phyloP scores from a whole-genome alignment of 2,888 invertebrate species.

The Hypselothyrea guttata region DNA sequence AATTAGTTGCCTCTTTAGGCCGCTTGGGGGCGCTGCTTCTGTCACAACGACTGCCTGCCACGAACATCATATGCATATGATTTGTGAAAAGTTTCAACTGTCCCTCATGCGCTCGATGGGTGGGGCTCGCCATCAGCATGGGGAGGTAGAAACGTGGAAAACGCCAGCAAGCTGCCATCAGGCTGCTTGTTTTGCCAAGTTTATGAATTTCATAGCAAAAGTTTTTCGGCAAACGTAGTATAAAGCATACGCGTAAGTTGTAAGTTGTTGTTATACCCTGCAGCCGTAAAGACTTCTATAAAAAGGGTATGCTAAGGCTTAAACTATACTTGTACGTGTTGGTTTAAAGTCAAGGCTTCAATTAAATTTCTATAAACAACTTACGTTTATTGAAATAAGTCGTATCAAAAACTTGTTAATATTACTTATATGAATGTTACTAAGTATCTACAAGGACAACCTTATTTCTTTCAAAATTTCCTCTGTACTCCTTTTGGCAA shows the following conservation, averaged over 20 bases:
- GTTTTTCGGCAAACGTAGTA: constrained; percentile 55
- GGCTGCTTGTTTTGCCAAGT: constrained; percentile 67
- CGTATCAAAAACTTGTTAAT: too few species aligned
- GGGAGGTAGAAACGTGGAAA: background rate
- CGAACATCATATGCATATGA: constrained; percentile 73
- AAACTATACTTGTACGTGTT: too few species aligned
- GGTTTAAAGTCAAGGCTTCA: too few species aligned
- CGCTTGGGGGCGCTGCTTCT: constrained; percentile 37
- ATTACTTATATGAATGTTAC: background rate
- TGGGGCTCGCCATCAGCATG: background rate
- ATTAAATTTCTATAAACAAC: too few species aligned
- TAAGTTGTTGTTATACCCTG: constrained; percentile 52
- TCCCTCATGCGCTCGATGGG: constrained; percentile 23
- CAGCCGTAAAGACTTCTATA: background rate
- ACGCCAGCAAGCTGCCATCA: constrained; percentile 25
- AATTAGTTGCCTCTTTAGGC: constrained; percentile 54
- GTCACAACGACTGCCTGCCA: constrained; percentile 26
- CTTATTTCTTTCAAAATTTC: too few species aligned
- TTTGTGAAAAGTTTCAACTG: constrained; percentile 71
- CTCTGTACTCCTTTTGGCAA: constrained; percentile 16
- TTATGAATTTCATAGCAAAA: constrained; percentile 76
- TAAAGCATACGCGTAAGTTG: constrained; percentile 58
- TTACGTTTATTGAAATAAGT: too few species aligned
- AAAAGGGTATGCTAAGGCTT: constrained; percentile 1
- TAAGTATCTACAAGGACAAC: background rate